Conservation (phyloP, 2,888 invertebrate species). For the Plebejus argus region DNA sequence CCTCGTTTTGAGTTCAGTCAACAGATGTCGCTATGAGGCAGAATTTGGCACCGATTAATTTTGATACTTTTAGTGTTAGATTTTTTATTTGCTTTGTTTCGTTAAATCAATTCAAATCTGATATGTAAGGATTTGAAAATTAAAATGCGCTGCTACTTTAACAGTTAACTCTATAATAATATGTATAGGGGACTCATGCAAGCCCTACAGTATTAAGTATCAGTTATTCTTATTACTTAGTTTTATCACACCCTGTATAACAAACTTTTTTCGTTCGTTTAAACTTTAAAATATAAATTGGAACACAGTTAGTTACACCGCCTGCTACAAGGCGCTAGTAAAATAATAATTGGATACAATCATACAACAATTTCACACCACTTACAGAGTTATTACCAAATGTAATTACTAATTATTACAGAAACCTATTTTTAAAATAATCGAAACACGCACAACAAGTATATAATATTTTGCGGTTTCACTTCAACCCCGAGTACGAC, state of each 20-base stretch:
- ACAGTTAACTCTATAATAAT: too few species aligned
- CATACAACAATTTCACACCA: neutral
- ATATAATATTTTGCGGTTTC: neutral
- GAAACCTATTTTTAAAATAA: slow-evolving; percentile 21
- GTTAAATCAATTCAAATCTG: neutral
- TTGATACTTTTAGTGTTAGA: neutral
- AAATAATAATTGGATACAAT: slow-evolving; percentile 5
- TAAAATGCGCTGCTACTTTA: too few species aligned
- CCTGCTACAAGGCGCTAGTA: neutral
- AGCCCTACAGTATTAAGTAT: too few species aligned
- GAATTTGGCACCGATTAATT: neutral
- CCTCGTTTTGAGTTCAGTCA: neutral
- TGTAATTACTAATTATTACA: slow-evolving; percentile 7
- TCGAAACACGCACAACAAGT: neutral
- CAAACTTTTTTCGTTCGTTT: neutral
- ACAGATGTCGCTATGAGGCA: neutral
- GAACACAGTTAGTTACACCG: neutral
- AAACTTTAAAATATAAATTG: too few species aligned
- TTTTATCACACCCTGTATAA: too few species aligned
- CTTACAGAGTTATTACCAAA: neutral
- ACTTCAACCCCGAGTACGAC: neutral
- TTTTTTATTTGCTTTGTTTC: neutral
- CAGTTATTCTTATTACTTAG: too few species aligned
- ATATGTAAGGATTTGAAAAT: neutral
- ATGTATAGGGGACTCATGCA: too few species aligned